Conservation (phyloP, 1,140 invertebrate species). For the Drosophila seguyi region DNA sequence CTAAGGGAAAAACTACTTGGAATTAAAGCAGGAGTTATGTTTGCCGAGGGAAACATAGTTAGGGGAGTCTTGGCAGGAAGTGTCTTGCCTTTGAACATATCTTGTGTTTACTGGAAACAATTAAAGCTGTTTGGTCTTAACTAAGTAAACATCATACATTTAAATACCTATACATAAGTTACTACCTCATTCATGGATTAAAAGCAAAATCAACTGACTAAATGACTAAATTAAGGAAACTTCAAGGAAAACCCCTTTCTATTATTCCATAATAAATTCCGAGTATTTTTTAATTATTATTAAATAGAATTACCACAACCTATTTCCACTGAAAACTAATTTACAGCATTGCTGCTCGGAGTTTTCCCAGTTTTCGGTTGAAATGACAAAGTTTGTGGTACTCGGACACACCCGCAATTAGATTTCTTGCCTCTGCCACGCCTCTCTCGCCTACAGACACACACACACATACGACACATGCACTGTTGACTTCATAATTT, state of each 20-base stretch:
- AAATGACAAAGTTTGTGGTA: slow-evolving; percentile 18
- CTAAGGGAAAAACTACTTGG: slow-evolving; percentile 62
- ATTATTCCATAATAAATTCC: neutral
- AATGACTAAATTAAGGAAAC: no score
- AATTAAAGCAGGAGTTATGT: slow-evolving; percentile 70
- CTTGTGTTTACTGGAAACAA: no score
- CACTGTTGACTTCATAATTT: slow-evolving; percentile 50
- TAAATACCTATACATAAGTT: neutral
- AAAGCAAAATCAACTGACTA: neutral
- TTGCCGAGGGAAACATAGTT: no score
- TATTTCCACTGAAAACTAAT: neutral
- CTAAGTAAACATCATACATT: no score
- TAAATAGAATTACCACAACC: neutral
- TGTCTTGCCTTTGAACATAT: no score
- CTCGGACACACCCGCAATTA: slow-evolving; percentile 38
- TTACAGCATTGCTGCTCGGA: neutral
- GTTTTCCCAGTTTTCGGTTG: neutral
- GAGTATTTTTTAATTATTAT: neutral
- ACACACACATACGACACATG: slow-evolving; percentile 25
- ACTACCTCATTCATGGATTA: no score
- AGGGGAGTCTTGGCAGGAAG: no score
- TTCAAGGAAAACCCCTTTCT: neutral
- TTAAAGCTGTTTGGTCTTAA: neutral
- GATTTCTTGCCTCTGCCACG: neutral
- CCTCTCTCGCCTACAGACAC: neutral